A percentile compares a stretch with the other conserved stretches of the same genome.
These are phyloP conservation scores for Leptinotarsa defecta DNA, from an alignment of 1,140 invertebrate species.

Conservation along the genomic window DNA sequence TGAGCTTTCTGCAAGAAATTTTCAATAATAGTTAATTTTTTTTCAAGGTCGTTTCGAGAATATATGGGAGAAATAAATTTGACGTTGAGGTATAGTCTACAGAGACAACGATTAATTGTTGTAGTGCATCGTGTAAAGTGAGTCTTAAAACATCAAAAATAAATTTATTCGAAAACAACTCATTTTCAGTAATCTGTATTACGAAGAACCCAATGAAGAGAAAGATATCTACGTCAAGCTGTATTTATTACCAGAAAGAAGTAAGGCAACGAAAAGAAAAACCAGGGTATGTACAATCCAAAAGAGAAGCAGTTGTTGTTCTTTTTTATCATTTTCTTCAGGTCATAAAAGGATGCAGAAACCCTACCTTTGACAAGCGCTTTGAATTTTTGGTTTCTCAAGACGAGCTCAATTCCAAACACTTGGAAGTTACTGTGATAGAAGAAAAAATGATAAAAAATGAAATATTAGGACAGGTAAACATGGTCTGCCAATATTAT, in stretches of 20 bases:
- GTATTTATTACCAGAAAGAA: slow-evolving; percentile 84
- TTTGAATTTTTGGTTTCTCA: slow-evolving; percentile 81
- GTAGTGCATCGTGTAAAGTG: slow-evolving; percentile 90
- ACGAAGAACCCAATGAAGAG: slow-evolving; percentile 83
- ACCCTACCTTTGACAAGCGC: slow-evolving; percentile 87
- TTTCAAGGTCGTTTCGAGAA: slow-evolving; percentile 15
- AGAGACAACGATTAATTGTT: slow-evolving; percentile 77
- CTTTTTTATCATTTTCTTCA: slow-evolving; percentile 42
- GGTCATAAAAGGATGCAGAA: slow-evolving; percentile 86
- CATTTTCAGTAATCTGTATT: slow-evolving; percentile 72
- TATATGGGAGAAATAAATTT: slow-evolving; percentile 23
- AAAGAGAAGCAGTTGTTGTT: not conserved
- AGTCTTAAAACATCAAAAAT: slow-evolving; percentile 55
- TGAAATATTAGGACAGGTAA: slow-evolving; percentile 37
- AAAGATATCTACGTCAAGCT: slow-evolving; percentile 94
- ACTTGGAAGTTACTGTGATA: slow-evolving; percentile 37
- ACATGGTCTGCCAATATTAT: not conserved
- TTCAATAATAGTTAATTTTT: too few species aligned
- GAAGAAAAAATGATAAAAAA: slow-evolving; percentile 39
- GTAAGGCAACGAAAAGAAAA: slow-evolving; percentile 87
- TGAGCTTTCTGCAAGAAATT: too few species aligned
- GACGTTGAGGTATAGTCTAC: slow-evolving; percentile 78
- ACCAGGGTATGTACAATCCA: slow-evolving; percentile 64
- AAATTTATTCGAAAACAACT: slow-evolving; percentile 25
- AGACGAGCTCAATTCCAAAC: slow-evolving; percentile 56